Evolutionary conservation across 1,140 invertebrate genomes (phyloP), one percentile per base, ranked within the genome.

Genomic region (Sinonovacula constricta): DNA sequence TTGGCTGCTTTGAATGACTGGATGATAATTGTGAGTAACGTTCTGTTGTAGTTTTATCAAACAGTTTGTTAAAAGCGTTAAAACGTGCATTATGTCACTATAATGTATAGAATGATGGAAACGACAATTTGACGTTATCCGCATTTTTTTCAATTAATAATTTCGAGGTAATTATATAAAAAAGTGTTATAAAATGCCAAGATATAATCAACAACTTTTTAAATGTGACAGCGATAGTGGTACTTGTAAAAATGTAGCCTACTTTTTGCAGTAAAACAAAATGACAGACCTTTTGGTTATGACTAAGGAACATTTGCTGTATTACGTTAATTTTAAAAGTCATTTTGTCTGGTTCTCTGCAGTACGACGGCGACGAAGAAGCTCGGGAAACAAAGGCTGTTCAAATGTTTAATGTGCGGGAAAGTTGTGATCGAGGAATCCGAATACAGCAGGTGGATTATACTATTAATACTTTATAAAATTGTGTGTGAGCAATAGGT

Each of bases 1-100:
- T 69, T 86, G 81, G 67, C 81, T 15, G 45, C 80, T 49, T 70
- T 86, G 31, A 70, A 82, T 60, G 81, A 85, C 57, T 83, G 83
- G 62, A 82, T 86, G 56, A 69, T 86, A 26, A 80, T 85, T 45
- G 39, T 45, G 39, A 10, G 39, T 45, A 10, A 10, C 7, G 7
- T 45, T 45, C 7, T 45, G 7, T 45, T 7, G 7, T 45, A 10
- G 39, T 45, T 45, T 45, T 7, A 10, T 45, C 7, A 45, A 7
- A 18, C 39, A 7, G 39, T 18, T 7, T 45, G 39, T 7, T 10
- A 45, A 45, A 7, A 7, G 7, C 7, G 39, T 18, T 7, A 10
- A 7, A 45, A 18, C 18, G 18, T 45, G 39, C 7, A 45, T 10
- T 45, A 45, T 10, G 39, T 45, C 18, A 7, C 18, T 45, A 45